A percentile compares a stretch with the other conserved stretches of the same genome.
Evolutionary conservation across 2,113 vertebrate genomes (phyloP).

Genomic region (Dipodomys merriami): DNA sequence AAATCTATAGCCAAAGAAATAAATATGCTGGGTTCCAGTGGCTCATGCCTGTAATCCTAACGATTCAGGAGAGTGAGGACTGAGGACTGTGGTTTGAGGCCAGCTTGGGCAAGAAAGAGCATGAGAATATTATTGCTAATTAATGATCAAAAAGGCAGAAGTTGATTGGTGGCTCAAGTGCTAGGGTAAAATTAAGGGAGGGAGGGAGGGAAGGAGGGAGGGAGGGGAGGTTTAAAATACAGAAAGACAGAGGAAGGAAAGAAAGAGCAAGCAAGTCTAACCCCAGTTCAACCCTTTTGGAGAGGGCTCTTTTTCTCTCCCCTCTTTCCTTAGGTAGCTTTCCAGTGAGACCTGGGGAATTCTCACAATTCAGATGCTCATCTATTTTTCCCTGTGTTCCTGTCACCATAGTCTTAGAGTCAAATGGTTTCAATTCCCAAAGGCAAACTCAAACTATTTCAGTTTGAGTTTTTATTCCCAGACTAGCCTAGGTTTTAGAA

Average conservation of each 20-base stretch:
- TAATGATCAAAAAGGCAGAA: too few species aligned
- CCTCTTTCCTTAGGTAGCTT: slow-evolving; percentile 18
- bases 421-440: slow-evolving; percentile 74
- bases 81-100: too few species aligned
- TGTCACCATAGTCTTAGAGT: slow-evolving; percentile 62
- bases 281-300: neutral
- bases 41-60: too few species aligned
- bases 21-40: neutral
- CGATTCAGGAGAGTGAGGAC: too few species aligned
- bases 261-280: neutral
- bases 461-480: slow-evolving; percentile 69
- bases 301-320: neutral
- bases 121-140: too few species aligned
- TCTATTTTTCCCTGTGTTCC: slow-evolving; percentile 56
- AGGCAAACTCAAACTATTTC: slow-evolving; percentile 56
- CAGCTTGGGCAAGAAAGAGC: too few species aligned
- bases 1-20: neutral
- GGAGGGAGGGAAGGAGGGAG: too few species aligned
- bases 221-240: too few species aligned
- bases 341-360: slow-evolving; percentile 56
- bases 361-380: slow-evolving; percentile 47
- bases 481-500: slow-evolving; percentile 49
- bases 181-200: too few species aligned
- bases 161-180: too few species aligned
- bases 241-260: neutral